phyloP scores from a whole-genome alignment of 2,888 invertebrate species.

The Acrobasis suavella region DNA sequence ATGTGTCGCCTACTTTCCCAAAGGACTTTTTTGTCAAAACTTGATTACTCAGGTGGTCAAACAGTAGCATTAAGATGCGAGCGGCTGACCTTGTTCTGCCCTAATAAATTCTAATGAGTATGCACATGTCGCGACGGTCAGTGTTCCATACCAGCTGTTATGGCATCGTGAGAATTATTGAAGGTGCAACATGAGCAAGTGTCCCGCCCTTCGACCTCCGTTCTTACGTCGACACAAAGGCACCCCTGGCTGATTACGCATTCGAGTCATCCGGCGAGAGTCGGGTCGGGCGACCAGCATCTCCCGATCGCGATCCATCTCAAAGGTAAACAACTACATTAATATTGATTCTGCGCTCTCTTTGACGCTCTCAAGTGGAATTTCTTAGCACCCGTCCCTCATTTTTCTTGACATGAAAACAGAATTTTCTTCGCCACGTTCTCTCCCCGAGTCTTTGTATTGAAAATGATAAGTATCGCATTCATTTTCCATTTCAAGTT shows the following conservation, averaged over 20 bases:
- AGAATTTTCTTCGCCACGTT: constrained; percentile 40
- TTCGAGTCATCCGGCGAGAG: constrained; percentile 67
- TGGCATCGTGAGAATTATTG: constrained; percentile 72
- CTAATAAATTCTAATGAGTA: constrained; percentile 76
- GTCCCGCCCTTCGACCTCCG: constrained; percentile 68
- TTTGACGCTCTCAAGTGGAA: constrained; percentile 69
- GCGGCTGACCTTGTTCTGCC: constrained; percentile 70
- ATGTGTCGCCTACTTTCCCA: constrained; percentile 58
- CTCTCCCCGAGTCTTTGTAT: constrained; percentile 43
- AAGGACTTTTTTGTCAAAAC: constrained; percentile 44
- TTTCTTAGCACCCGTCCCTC: constrained; percentile 58
- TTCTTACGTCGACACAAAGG: constrained; percentile 72
- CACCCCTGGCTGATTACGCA: constrained; percentile 77
- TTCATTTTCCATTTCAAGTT: background rate
- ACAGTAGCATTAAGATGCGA: constrained; percentile 53
- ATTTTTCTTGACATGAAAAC: constrained; percentile 61
- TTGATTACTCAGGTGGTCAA: constrained; percentile 60
- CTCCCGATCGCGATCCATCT: constrained; percentile 55
- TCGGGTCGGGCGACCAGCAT: constrained; percentile 49
- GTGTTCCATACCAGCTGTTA: constrained; percentile 59
- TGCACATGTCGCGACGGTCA: constrained; percentile 65
- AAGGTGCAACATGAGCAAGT: constrained; percentile 77
- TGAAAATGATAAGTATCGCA: constrained; percentile 24
- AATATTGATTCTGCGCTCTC: constrained; percentile 76
- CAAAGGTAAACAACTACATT: constrained; percentile 78